Evolutionary conservation across 92 coral and sea anemone genomes (phyloP).

Genomic region (Palythoa caribaeorum): DNA sequence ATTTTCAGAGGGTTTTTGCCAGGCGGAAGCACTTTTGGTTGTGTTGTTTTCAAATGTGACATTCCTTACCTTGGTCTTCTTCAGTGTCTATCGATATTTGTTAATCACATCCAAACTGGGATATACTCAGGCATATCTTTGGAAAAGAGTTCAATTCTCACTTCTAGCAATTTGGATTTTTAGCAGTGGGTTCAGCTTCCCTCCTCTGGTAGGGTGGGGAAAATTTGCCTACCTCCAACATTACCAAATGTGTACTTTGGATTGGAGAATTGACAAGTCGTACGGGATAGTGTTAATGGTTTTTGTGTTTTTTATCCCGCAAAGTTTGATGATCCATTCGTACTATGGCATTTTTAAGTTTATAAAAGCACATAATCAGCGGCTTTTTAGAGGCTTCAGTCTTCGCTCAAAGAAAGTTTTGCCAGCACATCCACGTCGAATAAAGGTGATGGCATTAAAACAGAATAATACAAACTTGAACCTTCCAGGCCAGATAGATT

Average conservation of each 20-base stretch:
- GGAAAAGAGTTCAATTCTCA: slow-evolving; percentile 64
- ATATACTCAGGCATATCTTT: slow-evolving; percentile 52
- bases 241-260: slow-evolving; percentile 67
- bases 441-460: neutral
- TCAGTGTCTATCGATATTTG: slow-evolving; percentile 75
- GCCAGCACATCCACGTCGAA: neutral
- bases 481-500: neutral
- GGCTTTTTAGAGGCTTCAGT: slow-evolving; percentile 38
- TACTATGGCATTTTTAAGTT: slow-evolving; percentile 68
- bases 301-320: slow-evolving; percentile 72
- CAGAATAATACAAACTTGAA: neutral
- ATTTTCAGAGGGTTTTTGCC: slow-evolving; percentile 66
- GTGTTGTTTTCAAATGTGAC: slow-evolving; percentile 73
- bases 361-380: slow-evolving; percentile 63
- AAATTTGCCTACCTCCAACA: slow-evolving; percentile 53
- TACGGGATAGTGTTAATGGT: slow-evolving; percentile 66
- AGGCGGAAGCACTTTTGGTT: slow-evolving; percentile 64
- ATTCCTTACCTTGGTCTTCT: slow-evolving; percentile 65
- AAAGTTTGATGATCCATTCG: slow-evolving; percentile 63
- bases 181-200: slow-evolving; percentile 48
- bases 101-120: slow-evolving; percentile 69
- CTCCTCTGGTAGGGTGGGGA: slow-evolving; percentile 81
- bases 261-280: slow-evolving; percentile 61
- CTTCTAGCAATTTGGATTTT: slow-evolving; percentile 70
- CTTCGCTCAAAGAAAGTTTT: slow-evolving; percentile 16